Evolutionary conservation across 2,888 invertebrate genomes (phyloP), one percentile per base, ranked within the genome.

Genomic region (Andrena dorsata): DNA sequence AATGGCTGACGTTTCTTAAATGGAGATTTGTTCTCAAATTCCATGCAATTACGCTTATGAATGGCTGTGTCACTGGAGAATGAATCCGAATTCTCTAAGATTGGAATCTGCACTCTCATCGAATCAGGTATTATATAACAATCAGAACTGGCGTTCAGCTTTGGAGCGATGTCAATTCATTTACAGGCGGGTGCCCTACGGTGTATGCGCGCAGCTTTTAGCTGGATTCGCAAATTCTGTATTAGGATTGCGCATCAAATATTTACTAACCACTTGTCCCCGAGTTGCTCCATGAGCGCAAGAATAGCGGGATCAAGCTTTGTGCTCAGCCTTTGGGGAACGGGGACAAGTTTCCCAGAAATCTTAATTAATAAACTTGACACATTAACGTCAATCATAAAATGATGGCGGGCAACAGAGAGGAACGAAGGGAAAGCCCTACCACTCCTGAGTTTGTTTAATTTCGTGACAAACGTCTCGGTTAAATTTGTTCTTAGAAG

Each of bases 221-320:
- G 26, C 13, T 60, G 68, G 28, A 76, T 63, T 63, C 64, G 23
- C 66, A 69, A 84, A 89, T 84, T 85, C 77, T 87, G 87, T 88
- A 90, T 91, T 87, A 89, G 80, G 84, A 87, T 76, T 82, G 73
- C 61, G 80, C 78, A 88, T 90, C 89, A 91, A 92, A 92, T 92
- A 92, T 92, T 92, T 92, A 90, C 89, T 85, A 84, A 90, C 87
- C 89, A 90, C 90, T 91, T 90, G 89, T 85, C 86, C 86, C 35
- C 16, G 47, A 60, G 63, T 80, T 72, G 69, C 76, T 60, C 56
- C n/a, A 16, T 26, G 26, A 65, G 10, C n/a, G 58, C n/a, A 66
- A 30, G 47, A 61, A 80, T 56, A 26, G 8, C 10, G 26, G n/a
- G 58, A 49, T 53, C 10, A 2, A 65, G 51, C 60, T 72, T 78